These are phyloP conservation scores for Dorcus parallelipipedus DNA, from an alignment of 2,888 invertebrate genomes.

Conservation along the genomic window DNA sequence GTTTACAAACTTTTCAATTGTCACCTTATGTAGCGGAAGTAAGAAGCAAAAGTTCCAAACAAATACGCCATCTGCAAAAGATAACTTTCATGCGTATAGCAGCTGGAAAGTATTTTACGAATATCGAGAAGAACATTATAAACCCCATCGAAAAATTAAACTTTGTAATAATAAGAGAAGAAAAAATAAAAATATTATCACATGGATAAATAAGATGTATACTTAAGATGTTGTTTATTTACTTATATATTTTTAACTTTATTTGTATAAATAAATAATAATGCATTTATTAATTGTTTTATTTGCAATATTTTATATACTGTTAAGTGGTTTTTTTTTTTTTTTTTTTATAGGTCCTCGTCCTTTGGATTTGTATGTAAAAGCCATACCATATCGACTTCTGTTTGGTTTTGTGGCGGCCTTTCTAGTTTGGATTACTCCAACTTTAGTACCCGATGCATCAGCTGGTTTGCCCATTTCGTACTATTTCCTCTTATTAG, in stretches of 20 bases:
- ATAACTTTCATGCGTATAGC: no score
- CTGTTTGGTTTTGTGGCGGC: slow-evolving; percentile 82
- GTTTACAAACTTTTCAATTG: no score
- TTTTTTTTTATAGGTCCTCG: slow-evolving; percentile 76
- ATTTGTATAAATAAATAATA: no score
- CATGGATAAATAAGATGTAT: neutral
- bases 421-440: slow-evolving; percentile 80
- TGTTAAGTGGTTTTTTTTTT: no score
- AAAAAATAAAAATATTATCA: neutral
- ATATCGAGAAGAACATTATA: no score
- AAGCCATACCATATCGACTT: slow-evolving; percentile 85
- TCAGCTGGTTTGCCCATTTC: slow-evolving; percentile 62
- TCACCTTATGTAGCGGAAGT: no score
- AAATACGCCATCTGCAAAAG: no score
- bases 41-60: no score
- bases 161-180: slow-evolving; percentile 2
- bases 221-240: neutral
- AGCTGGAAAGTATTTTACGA: no score
- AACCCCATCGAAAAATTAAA: no score
- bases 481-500: slow-evolving; percentile 73
- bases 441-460: slow-evolving; percentile 63
- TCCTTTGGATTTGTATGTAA: slow-evolving; percentile 84
- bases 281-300: no score
- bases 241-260: neutral
- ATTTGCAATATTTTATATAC: no score